These are phyloP conservation scores for Noturus placidus DNA, from an alignment of 2,113 vertebrate species.

Conservation along the genomic window DNA sequence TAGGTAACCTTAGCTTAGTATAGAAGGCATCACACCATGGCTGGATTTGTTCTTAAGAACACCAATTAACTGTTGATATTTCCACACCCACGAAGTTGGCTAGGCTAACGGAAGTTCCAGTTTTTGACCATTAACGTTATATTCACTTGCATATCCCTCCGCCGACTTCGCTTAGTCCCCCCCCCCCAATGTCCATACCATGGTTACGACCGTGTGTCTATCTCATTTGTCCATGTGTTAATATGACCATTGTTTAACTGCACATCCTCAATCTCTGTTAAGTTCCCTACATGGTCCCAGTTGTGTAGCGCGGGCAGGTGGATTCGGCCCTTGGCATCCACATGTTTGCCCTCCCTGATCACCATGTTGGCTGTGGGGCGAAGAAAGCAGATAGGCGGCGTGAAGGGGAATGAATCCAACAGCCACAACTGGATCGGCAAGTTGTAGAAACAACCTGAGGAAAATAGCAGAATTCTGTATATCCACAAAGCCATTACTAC, in stretches of 20 bases:
- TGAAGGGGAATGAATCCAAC: slow-evolving; percentile 93
- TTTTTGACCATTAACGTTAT: too few relatives aligned
- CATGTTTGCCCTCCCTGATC: slow-evolving; percentile 87
- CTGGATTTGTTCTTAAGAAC: too few relatives aligned
- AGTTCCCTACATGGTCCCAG: slow-evolving; percentile 88
- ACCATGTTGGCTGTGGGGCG: slow-evolving; percentile 87
- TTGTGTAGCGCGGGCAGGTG: slow-evolving; percentile 86
- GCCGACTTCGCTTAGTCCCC: too few relatives aligned
- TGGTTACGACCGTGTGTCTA: too few relatives aligned
- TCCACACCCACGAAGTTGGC: too few relatives aligned
- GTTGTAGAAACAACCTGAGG: slow-evolving; percentile 85
- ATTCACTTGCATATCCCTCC: too few relatives aligned
- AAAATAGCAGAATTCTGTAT: background rate
- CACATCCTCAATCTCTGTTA: background rate
- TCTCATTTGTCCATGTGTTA: background rate
- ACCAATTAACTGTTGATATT: too few relatives aligned
- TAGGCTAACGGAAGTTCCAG: too few relatives aligned
- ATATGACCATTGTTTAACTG: background rate
- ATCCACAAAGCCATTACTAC: background rate
- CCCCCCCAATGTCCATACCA: too few relatives aligned
- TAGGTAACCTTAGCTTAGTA: too few relatives aligned
- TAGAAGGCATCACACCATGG: too few relatives aligned
- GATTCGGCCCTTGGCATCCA: slow-evolving; percentile 85
- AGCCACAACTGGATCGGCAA: slow-evolving; percentile 90
- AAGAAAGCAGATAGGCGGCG: slow-evolving; percentile 90